These are phyloP conservation scores for Lobophora halterata DNA, from an alignment of 2,888 invertebrate genomes.

Conservation along the genomic window DNA sequence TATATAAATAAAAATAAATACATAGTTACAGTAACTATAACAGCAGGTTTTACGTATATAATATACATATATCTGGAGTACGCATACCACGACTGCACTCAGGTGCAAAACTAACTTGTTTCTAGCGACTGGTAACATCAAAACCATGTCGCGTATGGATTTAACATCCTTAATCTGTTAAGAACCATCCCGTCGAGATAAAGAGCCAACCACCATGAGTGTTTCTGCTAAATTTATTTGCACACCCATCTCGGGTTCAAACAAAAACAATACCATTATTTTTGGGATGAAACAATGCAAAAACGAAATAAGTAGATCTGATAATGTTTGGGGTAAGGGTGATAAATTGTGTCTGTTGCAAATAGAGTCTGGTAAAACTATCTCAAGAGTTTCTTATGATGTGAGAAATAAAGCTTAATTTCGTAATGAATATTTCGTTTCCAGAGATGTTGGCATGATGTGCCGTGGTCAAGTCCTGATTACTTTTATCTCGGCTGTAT, in stretches of 20 bases:
- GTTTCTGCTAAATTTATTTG: conserved; percentile 69
- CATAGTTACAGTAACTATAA: no score
- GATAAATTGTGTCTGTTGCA: conserved; percentile 63
- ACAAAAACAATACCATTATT: conserved; percentile 65
- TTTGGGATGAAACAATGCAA: conserved; percentile 61
- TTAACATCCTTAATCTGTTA: conserved; percentile 64
- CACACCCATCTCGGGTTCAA: conserved; percentile 56
- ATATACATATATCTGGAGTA: no score
- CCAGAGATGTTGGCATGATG: conserved; percentile 34
- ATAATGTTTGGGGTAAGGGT: conserved; percentile 64
- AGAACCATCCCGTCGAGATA: conserved; percentile 56
- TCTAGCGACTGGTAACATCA: conserved; percentile 40
- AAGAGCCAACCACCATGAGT: conserved; percentile 46
- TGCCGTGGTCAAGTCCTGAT: conserved; percentile 70
- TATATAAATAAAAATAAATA: no score
- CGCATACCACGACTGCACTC: no score
- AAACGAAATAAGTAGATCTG: conserved; percentile 74
- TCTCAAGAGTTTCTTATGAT: background rate
- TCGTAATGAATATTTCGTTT: conserved; percentile 17
- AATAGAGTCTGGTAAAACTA: conserved; percentile 21
- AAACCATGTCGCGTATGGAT: conserved; percentile 49
- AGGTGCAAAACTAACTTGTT: no score
- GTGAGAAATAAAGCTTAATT: conserved; percentile 29
- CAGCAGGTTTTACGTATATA: no score
- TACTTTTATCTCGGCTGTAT: conserved; percentile 69